Percentiles rank a stretch among this genome's conserved stretches.
phyloP scores from a whole-genome alignment of 37 sponge, comb jelly and placozoan genomes.

The Ephydatia muelleri region DNA sequence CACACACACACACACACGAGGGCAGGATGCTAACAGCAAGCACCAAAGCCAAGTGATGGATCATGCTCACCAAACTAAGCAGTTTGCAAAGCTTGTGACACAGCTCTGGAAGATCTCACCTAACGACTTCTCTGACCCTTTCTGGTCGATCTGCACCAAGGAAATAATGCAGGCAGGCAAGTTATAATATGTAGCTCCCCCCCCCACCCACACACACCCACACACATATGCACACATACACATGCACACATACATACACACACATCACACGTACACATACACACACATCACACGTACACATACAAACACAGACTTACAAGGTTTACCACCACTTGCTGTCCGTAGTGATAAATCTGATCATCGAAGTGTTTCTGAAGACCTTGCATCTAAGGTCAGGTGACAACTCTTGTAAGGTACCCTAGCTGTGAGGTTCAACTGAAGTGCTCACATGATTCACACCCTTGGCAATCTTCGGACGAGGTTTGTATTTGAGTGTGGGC shows the following conservation, averaged over 20 bases:
- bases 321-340: constrained; percentile 74
- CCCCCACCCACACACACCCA: background rate
- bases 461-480: constrained; percentile 53
- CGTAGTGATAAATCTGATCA: constrained; percentile 78
- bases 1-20: too few species aligned
- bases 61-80: constrained; percentile 47
- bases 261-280: background rate
- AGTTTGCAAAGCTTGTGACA: constrained; percentile 26
- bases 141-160: constrained; percentile 79
- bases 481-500: constrained; percentile 92
- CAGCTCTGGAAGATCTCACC: constrained; percentile 60
- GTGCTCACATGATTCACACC: constrained; percentile 37
- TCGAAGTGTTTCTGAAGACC: constrained; percentile 85
- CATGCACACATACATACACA: background rate
- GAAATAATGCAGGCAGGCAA: background rate
- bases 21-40: background rate
- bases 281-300: background rate
- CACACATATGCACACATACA: background rate
- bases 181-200: background rate
- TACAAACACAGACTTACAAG: constrained; percentile 48
- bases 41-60: background rate
- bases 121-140: constrained; percentile 78
- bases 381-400: background rate
- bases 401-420: background rate
- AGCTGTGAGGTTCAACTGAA: background rate